These are phyloP conservation scores for Pachydiplax longipennis DNA, from an alignment of 2,888 invertebrate genomes.

Conservation along the genomic window DNA sequence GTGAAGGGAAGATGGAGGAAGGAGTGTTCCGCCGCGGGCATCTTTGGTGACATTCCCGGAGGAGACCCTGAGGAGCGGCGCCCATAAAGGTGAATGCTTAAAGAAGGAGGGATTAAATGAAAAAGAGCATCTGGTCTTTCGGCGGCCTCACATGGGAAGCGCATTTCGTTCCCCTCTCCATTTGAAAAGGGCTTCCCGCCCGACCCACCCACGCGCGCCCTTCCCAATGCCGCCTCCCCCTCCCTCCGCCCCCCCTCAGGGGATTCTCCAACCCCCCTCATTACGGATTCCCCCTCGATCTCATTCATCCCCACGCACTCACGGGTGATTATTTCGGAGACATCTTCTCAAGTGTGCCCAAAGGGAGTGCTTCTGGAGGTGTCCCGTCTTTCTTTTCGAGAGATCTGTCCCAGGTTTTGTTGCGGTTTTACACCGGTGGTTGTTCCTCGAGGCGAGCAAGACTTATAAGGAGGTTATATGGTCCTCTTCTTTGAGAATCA, in stretches of 20 bases:
- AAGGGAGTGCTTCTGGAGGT: background rate
- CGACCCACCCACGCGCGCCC: background rate
- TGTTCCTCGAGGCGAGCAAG: too few relatives aligned
- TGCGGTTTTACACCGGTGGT: too few relatives aligned
- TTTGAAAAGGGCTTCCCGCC: background rate
- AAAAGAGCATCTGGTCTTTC: constrained; percentile 28
- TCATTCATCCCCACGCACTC: constrained; percentile 24
- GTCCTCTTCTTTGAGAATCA: too few relatives aligned
- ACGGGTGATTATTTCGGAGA: background rate
- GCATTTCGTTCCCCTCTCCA: background rate
- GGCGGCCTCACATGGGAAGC: background rate
- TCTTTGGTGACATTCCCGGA: background rate
- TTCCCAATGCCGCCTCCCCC: background rate
- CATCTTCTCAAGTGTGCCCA: background rate
- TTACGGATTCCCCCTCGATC: constrained; percentile 31
- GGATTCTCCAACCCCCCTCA: background rate
- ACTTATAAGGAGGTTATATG: too few relatives aligned
- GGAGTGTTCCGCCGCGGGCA: background rate
- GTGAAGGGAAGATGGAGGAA: background rate
- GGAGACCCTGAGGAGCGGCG: background rate
- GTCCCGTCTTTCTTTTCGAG: too few relatives aligned
- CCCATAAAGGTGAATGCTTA: background rate
- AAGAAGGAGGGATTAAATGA: background rate
- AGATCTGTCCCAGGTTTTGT: background rate
- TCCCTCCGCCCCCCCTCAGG: background rate